Base-by-base conservation (phyloP, 2,888 invertebrate species). In the Plagodis dolabraria region DNA sequence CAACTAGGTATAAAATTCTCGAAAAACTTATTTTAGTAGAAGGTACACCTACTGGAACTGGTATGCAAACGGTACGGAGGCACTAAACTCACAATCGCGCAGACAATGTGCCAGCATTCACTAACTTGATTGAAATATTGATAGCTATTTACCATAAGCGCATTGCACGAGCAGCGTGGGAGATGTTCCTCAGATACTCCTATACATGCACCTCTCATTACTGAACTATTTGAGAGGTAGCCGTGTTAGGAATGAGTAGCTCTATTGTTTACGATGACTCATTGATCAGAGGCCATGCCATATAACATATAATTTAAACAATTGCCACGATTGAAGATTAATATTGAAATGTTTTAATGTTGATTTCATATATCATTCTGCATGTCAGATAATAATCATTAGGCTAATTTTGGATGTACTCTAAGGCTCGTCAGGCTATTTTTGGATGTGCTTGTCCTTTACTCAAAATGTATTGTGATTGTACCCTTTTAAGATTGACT, bases 151-250 rank as follows among this genome's bases (percentile, higher is more conserved):
- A 54, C 53, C 57, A 56, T 57, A 56, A 52, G 49, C 46, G 49
- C 12, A 8, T 48, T 36, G 58, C 63, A 69, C 69, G 69, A 65
- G 35, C 43, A 50, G 49, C 69, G 69, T 67, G 69, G 65, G 69
- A 67, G 60, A 53, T 47, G 54, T 36, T 10, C 52, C 64, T 65
- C 65, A 44, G 44, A 6, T 43, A 43, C 43, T 12, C 5, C 6
- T 43, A 34, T 33, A 12, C 12, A n/a, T 47, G 42, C 46, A 53
- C 63, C 45, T 55, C 53, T 65, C 63, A 65, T 67, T 57, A 67
- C 55, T 5, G 34, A 60, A 55, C 51, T 47, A 69, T 67, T 64
- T 22, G 64, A 65, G 65, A 68, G 65, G 68, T 46, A 57, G 49
- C 68, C 63, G 46, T 64, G 60, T 64, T 64, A 56, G 64, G 58